These are phyloP conservation scores for Alethe castanea DNA, from an alignment of 2,113 vertebrate species.

Conservation along the genomic window DNA sequence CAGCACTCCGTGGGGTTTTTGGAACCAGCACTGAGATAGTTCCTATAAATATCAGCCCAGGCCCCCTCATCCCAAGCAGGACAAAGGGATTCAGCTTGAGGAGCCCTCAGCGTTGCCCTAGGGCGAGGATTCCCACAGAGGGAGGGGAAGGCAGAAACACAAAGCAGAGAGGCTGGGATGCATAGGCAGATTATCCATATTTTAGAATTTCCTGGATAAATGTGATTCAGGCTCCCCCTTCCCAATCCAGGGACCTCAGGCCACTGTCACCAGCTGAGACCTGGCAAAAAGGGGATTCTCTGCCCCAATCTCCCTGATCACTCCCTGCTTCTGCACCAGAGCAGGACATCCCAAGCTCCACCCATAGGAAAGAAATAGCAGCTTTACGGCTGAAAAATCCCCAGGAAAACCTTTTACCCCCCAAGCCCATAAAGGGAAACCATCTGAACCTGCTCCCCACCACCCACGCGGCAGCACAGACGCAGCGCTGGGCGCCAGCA, in stretches of 20 bases:
- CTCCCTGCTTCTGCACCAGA: neutral
- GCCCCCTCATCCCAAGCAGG: neutral
- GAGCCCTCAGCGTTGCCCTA: neutral
- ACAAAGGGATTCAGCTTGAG: neutral
- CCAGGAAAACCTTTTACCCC: neutral
- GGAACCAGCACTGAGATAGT: neutral
- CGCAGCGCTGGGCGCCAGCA: neutral
- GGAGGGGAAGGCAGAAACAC: neutral
- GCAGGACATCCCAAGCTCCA: neutral
- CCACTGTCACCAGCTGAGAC: rapidly evolving
- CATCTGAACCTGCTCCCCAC: conserved; percentile 30
- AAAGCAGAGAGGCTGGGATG: neutral
- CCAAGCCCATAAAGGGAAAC: neutral
- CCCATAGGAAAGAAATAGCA: neutral
- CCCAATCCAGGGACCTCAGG: neutral
- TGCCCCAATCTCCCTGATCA: neutral
- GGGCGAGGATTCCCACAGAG: neutral
- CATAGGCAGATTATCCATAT: rapidly evolving
- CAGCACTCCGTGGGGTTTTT: rapidly evolving
- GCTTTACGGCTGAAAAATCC: neutral
- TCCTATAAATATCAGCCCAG: neutral
- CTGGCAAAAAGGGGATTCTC: neutral
- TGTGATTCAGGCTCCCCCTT: rapidly evolving
- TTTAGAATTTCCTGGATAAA: neutral
- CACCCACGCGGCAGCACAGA: conserved; percentile 8